Evolutionary conservation across 2,797 vertebrate genomes (phyloP).

Genomic region (Halcyon smyrnensis): DNA sequence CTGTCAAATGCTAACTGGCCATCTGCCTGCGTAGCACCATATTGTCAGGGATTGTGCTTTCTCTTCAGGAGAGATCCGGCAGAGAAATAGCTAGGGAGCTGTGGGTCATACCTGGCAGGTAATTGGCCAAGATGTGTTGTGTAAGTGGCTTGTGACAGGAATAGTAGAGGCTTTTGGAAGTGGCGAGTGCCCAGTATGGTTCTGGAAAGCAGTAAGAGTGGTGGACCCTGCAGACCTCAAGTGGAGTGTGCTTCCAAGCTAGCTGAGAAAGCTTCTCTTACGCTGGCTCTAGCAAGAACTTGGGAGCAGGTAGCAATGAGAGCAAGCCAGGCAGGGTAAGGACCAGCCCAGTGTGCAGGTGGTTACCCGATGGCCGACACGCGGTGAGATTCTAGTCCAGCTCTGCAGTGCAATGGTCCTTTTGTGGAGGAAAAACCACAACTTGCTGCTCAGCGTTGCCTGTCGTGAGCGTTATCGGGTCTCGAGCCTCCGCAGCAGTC

Average conservation of each 20-base stretch:
- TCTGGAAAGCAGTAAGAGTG: neutral
- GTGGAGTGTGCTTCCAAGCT: neutral
- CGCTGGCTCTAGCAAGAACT: neutral
- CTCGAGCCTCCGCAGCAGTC: neutral
- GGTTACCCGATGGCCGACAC: neutral
- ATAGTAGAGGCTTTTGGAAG: neutral
- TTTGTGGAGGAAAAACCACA: neutral
- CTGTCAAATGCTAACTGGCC: conserved; percentile 58
- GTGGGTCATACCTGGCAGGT: neutral
- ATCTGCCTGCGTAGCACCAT: conserved; percentile 36
- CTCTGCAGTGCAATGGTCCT: neutral
- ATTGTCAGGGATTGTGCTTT: conserved; percentile 1
- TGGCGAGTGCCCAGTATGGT: neutral
- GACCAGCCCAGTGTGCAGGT: neutral
- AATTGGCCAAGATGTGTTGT: neutral
- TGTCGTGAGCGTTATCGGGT: neutral
- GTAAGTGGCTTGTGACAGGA: conserved; percentile 6
- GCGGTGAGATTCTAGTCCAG: neutral
- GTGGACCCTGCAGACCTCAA: neutral
- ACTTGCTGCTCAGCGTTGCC: neutral
- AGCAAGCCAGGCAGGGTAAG: neutral
- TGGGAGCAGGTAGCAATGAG: neutral
- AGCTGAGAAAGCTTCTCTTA: neutral
- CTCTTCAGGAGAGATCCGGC: conserved; percentile 6
- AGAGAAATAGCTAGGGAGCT: neutral